Percentiles rank a stretch among this genome's conserved stretches.
Evolutionary conservation across 2,113 vertebrate genomes (phyloP).

Genomic region (Sprattus sprattus): DNA sequence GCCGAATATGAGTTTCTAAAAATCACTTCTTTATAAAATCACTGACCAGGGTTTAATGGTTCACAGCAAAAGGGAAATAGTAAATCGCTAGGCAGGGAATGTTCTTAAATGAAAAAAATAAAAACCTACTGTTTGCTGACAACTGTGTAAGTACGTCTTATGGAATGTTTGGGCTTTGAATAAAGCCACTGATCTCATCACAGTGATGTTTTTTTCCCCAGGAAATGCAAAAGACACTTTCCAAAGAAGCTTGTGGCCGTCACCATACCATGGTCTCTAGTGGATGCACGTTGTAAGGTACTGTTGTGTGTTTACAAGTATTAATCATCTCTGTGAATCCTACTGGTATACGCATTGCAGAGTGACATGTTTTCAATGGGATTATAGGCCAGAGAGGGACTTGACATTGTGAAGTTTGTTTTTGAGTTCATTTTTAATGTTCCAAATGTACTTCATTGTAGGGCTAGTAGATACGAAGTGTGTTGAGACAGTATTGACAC

Average conservation of each 20-base stretch:
- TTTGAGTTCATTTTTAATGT: not conserved
- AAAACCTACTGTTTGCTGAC: conserved; percentile 1
- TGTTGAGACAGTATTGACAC: not conserved
- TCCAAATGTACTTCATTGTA: too few relatives aligned
- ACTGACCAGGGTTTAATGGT: conserved; percentile 16
- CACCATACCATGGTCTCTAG: not conserved
- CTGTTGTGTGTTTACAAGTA: not conserved
- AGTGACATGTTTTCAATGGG: not conserved
- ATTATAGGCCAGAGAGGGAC: not conserved
- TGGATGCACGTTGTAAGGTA: not conserved
- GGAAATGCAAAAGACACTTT: conserved; percentile 20
- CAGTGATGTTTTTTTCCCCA: conserved; percentile 24
- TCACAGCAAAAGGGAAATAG: conserved; percentile 14
- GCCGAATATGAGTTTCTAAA: conserved; percentile 9
- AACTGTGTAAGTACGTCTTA: conserved; percentile 18
- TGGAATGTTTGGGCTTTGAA: conserved; percentile 32
- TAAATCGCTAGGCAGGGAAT: not conserved
- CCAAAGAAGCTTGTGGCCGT: not conserved
- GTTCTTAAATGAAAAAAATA: conserved; percentile 33
- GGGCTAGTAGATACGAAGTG: not conserved
- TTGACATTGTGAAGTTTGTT: not conserved
- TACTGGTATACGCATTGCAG: not conserved
- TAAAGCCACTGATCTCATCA: conserved; percentile 28
- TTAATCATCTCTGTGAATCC: not conserved
- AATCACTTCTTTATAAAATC: conserved; percentile 14